Evolutionary conservation across 2,888 invertebrate species (phyloP).

Genomic region (Trisateles emortualis): DNA sequence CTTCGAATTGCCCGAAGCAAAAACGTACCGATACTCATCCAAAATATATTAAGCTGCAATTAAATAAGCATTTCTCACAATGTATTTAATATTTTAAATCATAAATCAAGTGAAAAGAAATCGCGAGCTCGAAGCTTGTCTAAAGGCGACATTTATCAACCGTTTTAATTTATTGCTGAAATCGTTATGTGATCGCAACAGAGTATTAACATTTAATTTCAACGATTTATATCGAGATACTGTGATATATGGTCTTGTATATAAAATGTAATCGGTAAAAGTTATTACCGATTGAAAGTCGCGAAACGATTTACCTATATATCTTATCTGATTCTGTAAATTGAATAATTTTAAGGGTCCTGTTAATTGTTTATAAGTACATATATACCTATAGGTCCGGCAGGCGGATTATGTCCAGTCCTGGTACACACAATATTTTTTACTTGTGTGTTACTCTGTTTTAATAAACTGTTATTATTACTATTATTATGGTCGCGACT

Average conservation of each 20-base stretch:
- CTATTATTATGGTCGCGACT: no score
- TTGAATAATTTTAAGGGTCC: no score
- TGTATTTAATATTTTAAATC: conserved; percentile 34
- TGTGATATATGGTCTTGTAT: conserved; percentile 11
- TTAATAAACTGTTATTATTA: no score
- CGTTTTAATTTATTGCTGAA: conserved; percentile 38
- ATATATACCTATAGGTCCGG: no score
- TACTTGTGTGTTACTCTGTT: no score
- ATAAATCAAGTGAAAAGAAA: conserved; percentile 44
- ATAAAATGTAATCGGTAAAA: neutral
- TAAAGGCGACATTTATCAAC: conserved; percentile 26
- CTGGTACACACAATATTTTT: no score
- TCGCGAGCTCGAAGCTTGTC: conserved; percentile 23
- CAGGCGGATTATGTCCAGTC: no score
- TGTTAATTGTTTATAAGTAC: no score
- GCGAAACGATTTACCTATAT: neutral
- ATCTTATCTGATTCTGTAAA: neutral
- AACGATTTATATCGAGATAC: conserved; percentile 28
- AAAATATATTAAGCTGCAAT: conserved; percentile 35
- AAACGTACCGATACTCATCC: conserved; percentile 16
- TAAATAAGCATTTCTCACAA: conserved; percentile 43
- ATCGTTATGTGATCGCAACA: conserved; percentile 22
- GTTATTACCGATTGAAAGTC: neutral
- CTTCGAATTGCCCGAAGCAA: conserved; percentile 17
- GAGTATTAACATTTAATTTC: conserved; percentile 38